A percentile compares a stretch with the other conserved stretches of the same genome.
phyloP scores from a whole-genome alignment of 2,113 vertebrate genomes.

The Colaptes auratus region DNA sequence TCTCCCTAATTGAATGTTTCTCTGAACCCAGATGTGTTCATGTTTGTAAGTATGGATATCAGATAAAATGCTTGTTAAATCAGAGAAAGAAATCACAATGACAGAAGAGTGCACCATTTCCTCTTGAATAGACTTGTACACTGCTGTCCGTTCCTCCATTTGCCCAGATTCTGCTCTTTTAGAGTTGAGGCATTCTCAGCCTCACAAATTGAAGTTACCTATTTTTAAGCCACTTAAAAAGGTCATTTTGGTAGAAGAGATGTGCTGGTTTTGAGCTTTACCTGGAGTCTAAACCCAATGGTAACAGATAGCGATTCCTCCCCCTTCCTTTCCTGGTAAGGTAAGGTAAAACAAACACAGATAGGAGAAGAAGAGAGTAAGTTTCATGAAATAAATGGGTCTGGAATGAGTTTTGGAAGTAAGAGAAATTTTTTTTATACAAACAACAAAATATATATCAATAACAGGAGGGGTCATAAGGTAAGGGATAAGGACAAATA shows the following conservation, averaged over 20 bases:
- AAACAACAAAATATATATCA: no score
- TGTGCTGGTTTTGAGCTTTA: no score
- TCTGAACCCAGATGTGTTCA: not conserved
- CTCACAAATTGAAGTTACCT: not conserved
- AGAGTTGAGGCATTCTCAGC: not conserved
- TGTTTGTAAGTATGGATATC: not conserved
- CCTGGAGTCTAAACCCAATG: no score
- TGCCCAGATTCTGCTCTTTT: not conserved
- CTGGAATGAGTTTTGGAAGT: no score
- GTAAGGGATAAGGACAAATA: no score
- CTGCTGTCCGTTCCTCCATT: not conserved
- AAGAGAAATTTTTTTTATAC: no score
- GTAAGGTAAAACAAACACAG: no score
- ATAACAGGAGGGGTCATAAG: no score
- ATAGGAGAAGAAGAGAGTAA: no score
- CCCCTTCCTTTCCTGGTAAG: no score
- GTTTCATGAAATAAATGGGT: no score
- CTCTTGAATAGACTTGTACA: not conserved
- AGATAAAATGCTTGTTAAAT: not conserved
- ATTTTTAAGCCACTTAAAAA: not conserved
- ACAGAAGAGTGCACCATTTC: conserved; percentile 38
- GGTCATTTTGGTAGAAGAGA: not conserved
- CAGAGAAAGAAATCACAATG: not conserved
- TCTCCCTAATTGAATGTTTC: not conserved
- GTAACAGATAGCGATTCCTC: no score